Percentiles rank a stretch among this genome's conserved stretches.
phyloP scores from a whole-genome alignment of 2,113 vertebrate species.

The Corydoras sp. region DNA sequence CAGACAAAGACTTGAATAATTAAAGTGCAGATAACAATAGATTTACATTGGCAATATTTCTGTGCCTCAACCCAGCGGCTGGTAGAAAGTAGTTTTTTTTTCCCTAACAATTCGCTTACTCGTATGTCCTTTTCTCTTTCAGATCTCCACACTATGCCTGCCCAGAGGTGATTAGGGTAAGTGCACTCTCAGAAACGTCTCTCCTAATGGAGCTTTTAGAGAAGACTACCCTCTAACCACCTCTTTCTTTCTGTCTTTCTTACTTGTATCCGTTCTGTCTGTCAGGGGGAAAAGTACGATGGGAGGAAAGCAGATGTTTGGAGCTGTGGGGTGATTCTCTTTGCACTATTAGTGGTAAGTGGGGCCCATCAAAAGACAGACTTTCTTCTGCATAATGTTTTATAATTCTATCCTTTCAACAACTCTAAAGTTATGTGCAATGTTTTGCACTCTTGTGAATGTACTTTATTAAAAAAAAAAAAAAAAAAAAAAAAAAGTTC shows the following conservation, averaged over 20 bases:
- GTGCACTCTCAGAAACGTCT: conserved; percentile 51
- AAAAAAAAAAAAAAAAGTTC: no score
- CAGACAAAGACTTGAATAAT: no score
- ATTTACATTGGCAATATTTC: no score
- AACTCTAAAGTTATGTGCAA: background rate
- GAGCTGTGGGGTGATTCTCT: conserved; percentile 98
- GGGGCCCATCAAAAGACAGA: conserved; percentile 9
- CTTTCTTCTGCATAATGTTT: background rate
- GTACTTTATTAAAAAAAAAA: no score
- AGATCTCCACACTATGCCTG: conserved; percentile 98
- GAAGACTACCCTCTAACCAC: conserved; percentile 1
- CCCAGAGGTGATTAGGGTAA: conserved; percentile 97
- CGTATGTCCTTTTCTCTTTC: conserved; percentile 33
- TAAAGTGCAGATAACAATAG: no score
- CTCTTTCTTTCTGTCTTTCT: conserved; percentile 3
- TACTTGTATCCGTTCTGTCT: background rate
- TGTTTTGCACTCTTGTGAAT: no score
- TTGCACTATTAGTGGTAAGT: conserved; percentile 97
- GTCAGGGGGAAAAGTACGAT: conserved; percentile 95
- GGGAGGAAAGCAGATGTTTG: conserved; percentile 96
- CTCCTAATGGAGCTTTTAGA: conserved; percentile 21
- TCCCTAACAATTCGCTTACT: background rate
- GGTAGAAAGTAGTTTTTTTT: no score
- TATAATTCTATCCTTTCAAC: background rate
- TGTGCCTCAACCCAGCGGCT: no score